A percentile compares a stretch with the other conserved stretches of the same genome.
phyloP scores from a whole-genome alignment of 2,113 vertebrate genomes.

The Onychostruthus taczanowskii region DNA sequence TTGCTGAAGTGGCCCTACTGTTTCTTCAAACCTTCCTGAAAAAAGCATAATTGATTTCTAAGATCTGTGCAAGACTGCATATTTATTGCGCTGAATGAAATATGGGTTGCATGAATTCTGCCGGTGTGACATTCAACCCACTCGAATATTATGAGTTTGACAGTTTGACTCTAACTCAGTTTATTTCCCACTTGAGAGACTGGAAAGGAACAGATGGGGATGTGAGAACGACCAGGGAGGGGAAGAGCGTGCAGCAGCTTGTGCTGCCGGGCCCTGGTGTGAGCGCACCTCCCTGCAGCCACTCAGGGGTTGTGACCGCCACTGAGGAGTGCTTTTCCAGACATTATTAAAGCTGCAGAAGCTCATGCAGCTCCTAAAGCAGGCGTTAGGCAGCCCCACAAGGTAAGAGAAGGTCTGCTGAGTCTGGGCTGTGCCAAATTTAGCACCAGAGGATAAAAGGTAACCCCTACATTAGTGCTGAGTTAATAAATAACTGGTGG shows the following conservation, averaged over 20 bases:
- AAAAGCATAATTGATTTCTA: slow-evolving; percentile 7
- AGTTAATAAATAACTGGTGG: slow-evolving; percentile 40
- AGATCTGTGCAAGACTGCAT: neutral
- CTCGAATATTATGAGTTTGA: slow-evolving; percentile 56
- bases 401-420: slow-evolving; percentile 37
- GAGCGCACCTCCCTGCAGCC: slow-evolving; percentile 13
- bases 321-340: slow-evolving; percentile 17
- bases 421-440: slow-evolving; percentile 14
- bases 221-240: slow-evolving; percentile 54
- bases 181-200: slow-evolving; percentile 65
- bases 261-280: neutral
- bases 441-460: slow-evolving; percentile 38
- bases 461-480: slow-evolving; percentile 13
- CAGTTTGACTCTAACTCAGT: slow-evolving; percentile 62
- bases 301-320: slow-evolving; percentile 13
- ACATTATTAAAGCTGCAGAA: slow-evolving; percentile 32
- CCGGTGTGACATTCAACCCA: slow-evolving; percentile 56
- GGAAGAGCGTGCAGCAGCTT: slow-evolving; percentile 34
- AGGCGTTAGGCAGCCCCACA: neutral
- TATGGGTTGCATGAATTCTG: slow-evolving; percentile 45
- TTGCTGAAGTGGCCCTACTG: neutral
- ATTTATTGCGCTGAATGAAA: slow-evolving; percentile 36
- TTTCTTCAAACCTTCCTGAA: neutral
- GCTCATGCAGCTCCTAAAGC: neutral
- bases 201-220: slow-evolving; percentile 64